phyloP scores from a whole-genome alignment of 2,888 invertebrate species.

The Disparrhopalites patrizii region DNA sequence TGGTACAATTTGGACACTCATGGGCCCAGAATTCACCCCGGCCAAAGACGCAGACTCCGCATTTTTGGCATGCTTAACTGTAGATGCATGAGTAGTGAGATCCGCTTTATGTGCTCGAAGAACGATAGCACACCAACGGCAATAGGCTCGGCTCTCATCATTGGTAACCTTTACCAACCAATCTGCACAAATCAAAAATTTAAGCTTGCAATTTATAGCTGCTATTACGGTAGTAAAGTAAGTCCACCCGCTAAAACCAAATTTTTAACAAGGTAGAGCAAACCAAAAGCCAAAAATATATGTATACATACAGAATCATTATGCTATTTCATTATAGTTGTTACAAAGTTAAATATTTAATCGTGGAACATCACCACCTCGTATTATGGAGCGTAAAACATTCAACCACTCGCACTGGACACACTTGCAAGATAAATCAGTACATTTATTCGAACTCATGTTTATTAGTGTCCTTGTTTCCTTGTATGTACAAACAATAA shows the following conservation, averaged over 20 bases:
- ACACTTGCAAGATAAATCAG: too few relatives aligned
- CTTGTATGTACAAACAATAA: too few relatives aligned
- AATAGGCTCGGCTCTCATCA: conserved; percentile 40
- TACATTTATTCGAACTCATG: too few relatives aligned
- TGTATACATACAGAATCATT: neutral
- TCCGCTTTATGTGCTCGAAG: conserved; percentile 41
- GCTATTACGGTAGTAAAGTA: too few relatives aligned
- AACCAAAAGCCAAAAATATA: neutral
- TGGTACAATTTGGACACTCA: conserved; percentile 39
- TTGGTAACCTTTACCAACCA: conserved; percentile 44
- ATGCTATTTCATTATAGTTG: neutral
- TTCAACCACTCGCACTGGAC: too few relatives aligned
- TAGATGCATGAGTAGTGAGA: conserved; percentile 33
- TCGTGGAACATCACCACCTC: too few relatives aligned
- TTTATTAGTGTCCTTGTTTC: too few relatives aligned
- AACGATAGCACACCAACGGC: conserved; percentile 41
- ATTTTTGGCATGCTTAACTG: conserved; percentile 40
- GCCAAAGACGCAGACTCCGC: conserved; percentile 31
- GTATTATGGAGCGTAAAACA: too few relatives aligned
- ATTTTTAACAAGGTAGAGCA: neutral
- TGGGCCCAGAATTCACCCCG: conserved; percentile 32
- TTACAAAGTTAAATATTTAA: neutral
- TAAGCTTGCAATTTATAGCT: too few relatives aligned
- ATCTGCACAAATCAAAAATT: conserved; percentile 26
- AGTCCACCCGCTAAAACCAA: too few relatives aligned